Conservation (phyloP, 2,113 vertebrate species). For the Antechinus stuartii region DNA sequence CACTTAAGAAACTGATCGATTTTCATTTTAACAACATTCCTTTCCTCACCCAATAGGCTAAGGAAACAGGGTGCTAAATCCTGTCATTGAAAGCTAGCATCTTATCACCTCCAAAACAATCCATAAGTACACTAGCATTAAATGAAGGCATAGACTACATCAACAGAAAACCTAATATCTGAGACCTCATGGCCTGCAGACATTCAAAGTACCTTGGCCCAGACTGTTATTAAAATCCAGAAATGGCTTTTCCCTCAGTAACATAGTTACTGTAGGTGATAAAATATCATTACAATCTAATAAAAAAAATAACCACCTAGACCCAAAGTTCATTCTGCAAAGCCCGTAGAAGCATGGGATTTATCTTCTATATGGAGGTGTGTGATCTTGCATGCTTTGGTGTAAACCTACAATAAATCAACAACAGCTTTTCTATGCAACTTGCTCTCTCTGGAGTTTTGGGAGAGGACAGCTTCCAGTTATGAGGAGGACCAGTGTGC, state of each 20-base stretch:
- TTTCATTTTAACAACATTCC: neutral
- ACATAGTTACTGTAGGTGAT: constrained; percentile 1
- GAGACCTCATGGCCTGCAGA: neutral
- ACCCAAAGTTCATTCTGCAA: neutral
- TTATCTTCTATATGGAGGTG: neutral
- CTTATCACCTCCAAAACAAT: neutral
- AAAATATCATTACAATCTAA: neutral
- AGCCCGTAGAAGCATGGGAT: neutral
- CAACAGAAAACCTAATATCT: neutral
- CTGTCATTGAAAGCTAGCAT: neutral
- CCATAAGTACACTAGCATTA: neutral
- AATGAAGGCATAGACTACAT: neutral
- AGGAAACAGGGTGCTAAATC: neutral
- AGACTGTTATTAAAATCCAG: constrained; percentile 17
- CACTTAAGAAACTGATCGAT: neutral
- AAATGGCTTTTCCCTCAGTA: neutral
- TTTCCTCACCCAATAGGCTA: neutral
- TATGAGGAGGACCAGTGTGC: neutral
- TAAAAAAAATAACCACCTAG: neutral
- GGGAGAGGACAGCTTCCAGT: neutral
- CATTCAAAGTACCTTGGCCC: neutral
- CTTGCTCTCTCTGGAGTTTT: neutral
- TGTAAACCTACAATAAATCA: neutral
- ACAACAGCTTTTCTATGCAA: neutral
- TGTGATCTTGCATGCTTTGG: neutral